Percentiles rank a stretch among this genome's conserved stretches.
Conservation (phyloP, 2,888 invertebrate genomes). For the Eutolmus rufibarbis region DNA sequence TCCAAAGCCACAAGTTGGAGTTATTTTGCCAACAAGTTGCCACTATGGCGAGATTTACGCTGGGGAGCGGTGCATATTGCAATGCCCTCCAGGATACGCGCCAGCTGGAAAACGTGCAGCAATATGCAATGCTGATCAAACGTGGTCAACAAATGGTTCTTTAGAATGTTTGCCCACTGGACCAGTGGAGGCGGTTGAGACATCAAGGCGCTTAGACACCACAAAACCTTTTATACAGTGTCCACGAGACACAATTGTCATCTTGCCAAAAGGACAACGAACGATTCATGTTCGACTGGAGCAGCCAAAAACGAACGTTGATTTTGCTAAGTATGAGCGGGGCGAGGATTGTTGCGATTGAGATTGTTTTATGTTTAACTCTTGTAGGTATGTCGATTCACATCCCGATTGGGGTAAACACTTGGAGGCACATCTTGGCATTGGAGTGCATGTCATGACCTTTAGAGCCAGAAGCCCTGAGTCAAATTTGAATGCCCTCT, state of each 20-base stretch:
- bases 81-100: conserved; percentile 64
- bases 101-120: conserved; percentile 55
- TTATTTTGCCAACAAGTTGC: conserved; percentile 66
- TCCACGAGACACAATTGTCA: conserved; percentile 68
- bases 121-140: conserved; percentile 56
- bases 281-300: conserved; percentile 63
- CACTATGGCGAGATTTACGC: conserved; percentile 61
- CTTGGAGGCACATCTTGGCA: conserved; percentile 67
- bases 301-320: conserved; percentile 69
- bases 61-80: conserved; percentile 64
- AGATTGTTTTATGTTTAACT: not conserved
- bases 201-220: conserved; percentile 50
- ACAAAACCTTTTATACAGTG: conserved; percentile 69
- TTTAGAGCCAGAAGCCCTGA: conserved; percentile 69
- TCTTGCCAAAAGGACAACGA: conserved; percentile 62
- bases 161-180: conserved; percentile 55
- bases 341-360: not conserved
- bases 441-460: conserved; percentile 68
- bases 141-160: conserved; percentile 58
- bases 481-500: conserved; percentile 66
- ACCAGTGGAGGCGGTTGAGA: conserved; percentile 47
- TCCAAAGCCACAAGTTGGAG: conserved; percentile 63
- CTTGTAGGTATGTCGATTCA: conserved; percentile 67
- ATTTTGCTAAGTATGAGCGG: conserved; percentile 66
- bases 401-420: conserved; percentile 70